Conservation (phyloP, 2,113 vertebrate genomes). For the Sula dactylatra region DNA sequence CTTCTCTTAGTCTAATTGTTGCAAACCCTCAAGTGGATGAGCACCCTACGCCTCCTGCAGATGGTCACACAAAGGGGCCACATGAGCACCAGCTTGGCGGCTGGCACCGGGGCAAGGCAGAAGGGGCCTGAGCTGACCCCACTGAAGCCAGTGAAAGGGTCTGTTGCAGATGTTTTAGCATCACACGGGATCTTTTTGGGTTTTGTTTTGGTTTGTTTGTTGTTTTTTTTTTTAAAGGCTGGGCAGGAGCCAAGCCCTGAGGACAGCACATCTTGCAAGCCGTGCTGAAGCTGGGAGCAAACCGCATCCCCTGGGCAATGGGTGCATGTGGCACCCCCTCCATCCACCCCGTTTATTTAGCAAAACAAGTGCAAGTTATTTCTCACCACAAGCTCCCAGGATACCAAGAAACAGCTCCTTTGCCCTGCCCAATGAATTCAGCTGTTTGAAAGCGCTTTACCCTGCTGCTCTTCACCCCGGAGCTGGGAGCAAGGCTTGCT, state of each 20-base stretch:
- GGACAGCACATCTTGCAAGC: not conserved
- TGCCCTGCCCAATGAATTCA: not conserved
- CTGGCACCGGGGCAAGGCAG: too few relatives aligned
- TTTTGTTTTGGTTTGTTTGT: too few relatives aligned
- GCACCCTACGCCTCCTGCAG: not conserved
- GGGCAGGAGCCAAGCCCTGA: not conserved
- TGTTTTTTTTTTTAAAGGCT: not conserved
- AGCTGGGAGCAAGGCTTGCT: not conserved
- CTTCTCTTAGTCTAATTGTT: not conserved
- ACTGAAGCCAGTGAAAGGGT: not conserved
- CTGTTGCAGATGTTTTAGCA: not conserved
- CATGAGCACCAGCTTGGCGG: rapidly evolving
- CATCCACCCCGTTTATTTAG: not conserved
- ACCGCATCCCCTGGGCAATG: not conserved
- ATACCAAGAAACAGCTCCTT: not conserved
- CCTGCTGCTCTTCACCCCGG: rapidly evolving
- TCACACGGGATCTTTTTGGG: rapidly evolving
- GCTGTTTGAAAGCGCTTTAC: not conserved
- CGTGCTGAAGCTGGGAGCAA: rapidly evolving
- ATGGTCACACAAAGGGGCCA: rapidly evolving
- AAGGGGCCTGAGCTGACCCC: not conserved
- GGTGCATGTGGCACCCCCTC: not conserved
- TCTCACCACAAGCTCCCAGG: not conserved
- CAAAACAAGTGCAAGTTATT: not conserved
- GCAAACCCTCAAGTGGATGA: not conserved